Conservation (phyloP, 2,797 vertebrate genomes). For the Mormyrops boulengeri region DNA sequence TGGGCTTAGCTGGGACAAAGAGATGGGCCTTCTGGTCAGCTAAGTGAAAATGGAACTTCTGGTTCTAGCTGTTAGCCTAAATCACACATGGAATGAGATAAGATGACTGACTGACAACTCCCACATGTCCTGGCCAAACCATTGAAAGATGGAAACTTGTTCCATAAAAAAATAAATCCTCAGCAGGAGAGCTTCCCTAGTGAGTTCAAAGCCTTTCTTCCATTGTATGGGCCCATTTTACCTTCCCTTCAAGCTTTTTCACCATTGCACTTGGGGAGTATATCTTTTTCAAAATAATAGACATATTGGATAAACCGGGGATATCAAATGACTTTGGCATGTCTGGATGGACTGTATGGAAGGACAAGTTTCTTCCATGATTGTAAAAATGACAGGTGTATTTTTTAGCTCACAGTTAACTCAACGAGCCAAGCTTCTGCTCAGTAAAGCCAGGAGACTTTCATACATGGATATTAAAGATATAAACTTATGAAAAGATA, state of each 20-base stretch:
- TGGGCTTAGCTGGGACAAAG: neutral
- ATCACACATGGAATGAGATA: constrained; percentile 10
- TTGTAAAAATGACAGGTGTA: neutral
- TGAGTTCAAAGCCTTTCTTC: neutral
- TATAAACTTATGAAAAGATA: neutral
- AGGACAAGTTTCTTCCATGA: neutral
- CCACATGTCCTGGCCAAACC: neutral
- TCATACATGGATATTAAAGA: neutral
- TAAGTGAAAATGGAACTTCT: constrained; percentile 4
- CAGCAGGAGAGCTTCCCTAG: neutral
- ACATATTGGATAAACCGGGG: neutral
- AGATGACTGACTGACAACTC: neutral
- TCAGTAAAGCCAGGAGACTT: neutral
- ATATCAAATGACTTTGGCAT: neutral
- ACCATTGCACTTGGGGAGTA: neutral
- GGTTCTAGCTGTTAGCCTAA: neutral
- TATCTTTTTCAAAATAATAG: neutral
- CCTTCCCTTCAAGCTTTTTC: neutral
- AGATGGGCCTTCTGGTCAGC: neutral
- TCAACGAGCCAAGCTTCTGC: neutral
- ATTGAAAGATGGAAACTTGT: neutral
- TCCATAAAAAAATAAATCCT: neutral
- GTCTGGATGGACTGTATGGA: neutral
- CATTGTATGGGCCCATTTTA: neutral
- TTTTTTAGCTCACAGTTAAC: neutral